These are phyloP conservation scores for Entomobrya proxima DNA, from an alignment of 2,888 invertebrate genomes.

Conservation along the genomic window DNA sequence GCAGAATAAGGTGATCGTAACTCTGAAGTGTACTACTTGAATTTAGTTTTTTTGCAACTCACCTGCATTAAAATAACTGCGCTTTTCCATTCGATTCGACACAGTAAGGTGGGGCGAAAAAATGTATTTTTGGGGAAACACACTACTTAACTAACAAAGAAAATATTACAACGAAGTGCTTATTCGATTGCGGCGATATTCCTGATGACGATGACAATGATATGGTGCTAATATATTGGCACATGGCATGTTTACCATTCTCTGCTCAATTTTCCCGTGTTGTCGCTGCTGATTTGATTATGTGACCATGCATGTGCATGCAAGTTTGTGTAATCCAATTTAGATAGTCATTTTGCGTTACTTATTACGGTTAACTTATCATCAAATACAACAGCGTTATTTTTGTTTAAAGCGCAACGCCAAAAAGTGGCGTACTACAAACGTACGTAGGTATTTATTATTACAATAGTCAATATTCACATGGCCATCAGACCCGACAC, in stretches of 20 bases:
- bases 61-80: neutral
- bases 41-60: neutral
- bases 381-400: neutral
- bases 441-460: neutral
- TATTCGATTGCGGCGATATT: too few species aligned
- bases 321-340: constrained; percentile 23
- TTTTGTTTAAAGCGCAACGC: neutral
- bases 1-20: neutral
- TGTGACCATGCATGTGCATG: constrained; percentile 20
- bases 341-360: constrained; percentile 28
- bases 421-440: neutral
- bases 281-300: constrained; percentile 11
- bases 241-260: constrained; percentile 8
- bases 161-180: neutral
- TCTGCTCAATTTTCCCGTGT: neutral
- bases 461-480: neutral
- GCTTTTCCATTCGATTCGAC: neutral
- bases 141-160: neutral
- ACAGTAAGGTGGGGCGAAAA: neutral
- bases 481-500: constrained; percentile 2
- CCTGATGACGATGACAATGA: neutral
- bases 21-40: too few species aligned
- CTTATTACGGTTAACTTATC: constrained; percentile 19
- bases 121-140: neutral
- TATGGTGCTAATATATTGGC: neutral